phyloP scores from a whole-genome alignment of 2,113 vertebrate species.

The Gymnobelideus leadbeateri region DNA sequence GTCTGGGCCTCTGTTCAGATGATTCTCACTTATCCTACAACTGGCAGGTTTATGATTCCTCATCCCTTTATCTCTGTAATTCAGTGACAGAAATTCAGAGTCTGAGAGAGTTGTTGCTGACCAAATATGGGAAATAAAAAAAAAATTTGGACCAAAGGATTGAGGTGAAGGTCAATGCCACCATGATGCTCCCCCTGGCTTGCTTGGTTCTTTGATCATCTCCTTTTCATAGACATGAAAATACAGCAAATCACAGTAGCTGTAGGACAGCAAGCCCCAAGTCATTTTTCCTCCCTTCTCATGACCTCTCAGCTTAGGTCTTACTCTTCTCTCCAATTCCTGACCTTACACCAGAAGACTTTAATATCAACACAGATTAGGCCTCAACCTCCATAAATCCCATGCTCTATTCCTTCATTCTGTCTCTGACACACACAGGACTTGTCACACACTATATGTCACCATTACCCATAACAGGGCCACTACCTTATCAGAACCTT shows the following conservation, averaged over 20 bases:
- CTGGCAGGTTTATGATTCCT: not conserved
- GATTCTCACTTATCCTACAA: too few relatives aligned
- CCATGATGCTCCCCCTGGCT: not conserved
- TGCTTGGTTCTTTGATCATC: not conserved
- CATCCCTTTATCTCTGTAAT: not conserved
- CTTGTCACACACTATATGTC: not conserved
- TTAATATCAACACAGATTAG: not conserved
- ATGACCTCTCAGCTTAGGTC: too few relatives aligned
- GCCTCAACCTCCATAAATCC: not conserved
- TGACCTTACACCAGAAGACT: not conserved
- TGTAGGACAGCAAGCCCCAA: not conserved
- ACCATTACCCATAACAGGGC: not conserved
- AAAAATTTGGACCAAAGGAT: not conserved
- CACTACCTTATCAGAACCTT: not conserved
- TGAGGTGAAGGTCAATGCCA: not conserved
- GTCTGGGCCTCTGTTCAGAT: not conserved
- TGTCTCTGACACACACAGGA: not conserved
- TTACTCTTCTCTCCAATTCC: not conserved
- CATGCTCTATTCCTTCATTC: not conserved
- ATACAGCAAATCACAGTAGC: not conserved
- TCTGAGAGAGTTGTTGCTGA: not conserved
- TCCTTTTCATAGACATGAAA: too few relatives aligned
- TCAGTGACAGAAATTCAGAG: not conserved
- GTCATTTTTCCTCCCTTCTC: not conserved
- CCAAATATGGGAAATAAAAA: not conserved